phyloP scores from a whole-genome alignment of 2,113 vertebrate species.

The Oreochromis aureus region DNA sequence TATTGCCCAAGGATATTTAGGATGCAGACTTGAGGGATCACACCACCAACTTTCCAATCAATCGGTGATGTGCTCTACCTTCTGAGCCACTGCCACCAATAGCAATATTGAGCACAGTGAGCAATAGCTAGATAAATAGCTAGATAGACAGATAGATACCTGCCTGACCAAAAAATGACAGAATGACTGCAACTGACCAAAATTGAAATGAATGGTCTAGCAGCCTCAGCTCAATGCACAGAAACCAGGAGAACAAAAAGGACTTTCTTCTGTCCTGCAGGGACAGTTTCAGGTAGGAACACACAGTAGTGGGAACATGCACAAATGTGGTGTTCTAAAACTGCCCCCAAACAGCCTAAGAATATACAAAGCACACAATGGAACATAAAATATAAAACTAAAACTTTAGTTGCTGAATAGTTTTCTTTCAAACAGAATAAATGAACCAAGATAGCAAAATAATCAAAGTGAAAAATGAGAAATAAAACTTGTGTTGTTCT shows the following conservation, averaged over 20 bases:
- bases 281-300: background rate
- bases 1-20: background rate
- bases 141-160: background rate
- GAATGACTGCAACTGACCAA: background rate
- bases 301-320: background rate
- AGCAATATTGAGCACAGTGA: background rate
- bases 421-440: background rate
- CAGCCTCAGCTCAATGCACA: background rate
- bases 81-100: background rate
- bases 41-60: background rate
- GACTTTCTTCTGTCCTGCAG: background rate
- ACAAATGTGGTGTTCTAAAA: background rate
- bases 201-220: background rate
- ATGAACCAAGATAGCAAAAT: background rate
- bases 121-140: background rate
- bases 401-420: background rate
- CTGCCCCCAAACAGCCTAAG: background rate
- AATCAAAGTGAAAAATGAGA: background rate
- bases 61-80: background rate
- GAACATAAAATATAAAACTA: background rate
- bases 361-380: background rate
- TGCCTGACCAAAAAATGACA: background rate
- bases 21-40: background rate
- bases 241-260: background rate
- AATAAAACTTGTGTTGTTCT: background rate